phyloP scores from a whole-genome alignment of 2,888 invertebrate species.

The Latheticus oryzae region DNA sequence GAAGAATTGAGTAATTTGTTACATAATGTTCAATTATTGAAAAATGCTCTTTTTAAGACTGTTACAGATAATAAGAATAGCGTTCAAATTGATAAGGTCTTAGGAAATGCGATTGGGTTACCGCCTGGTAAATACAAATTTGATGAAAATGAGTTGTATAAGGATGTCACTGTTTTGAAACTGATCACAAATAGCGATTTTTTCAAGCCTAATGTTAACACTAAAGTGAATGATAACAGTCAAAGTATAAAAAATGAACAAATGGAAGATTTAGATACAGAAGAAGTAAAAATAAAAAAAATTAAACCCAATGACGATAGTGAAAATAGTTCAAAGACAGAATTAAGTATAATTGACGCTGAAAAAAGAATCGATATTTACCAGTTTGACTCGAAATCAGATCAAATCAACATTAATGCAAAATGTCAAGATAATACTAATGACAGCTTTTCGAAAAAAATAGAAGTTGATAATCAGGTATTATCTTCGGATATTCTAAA shows the following conservation, averaged over 20 bases:
- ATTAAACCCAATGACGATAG: constrained; percentile 1
- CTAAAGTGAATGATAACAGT: constrained; percentile 1
- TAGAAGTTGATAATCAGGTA: constrained; percentile 18
- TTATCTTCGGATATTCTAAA: constrained; percentile 51
- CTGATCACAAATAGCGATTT: constrained; percentile 55
- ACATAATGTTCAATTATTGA: constrained; percentile 57
- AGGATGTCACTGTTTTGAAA: constrained; percentile 57
- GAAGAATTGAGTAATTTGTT: constrained; percentile 60
- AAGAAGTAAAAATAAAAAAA: constrained; percentile 15
- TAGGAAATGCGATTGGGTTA: constrained; percentile 59
- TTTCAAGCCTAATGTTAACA: constrained; percentile 47
- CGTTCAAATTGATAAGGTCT: constrained; percentile 58
- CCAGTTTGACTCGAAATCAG: too few species aligned
- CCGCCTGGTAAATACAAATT: constrained; percentile 59
- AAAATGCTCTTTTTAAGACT: constrained; percentile 59
- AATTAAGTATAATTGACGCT: too few species aligned
- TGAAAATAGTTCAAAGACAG: too few species aligned
- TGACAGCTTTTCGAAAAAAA: constrained; percentile 11
- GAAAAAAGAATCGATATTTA: too few species aligned
- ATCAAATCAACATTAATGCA: too few species aligned
- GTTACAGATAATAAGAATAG: constrained; percentile 50
- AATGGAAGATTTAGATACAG: constrained; percentile 5
- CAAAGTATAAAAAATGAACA: constrained; percentile 3
- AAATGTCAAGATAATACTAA: neutral
- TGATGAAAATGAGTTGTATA: constrained; percentile 59